Evolutionary conservation across 2,797 vertebrate species (phyloP), one percentile per base, ranked within the genome.

Genomic region (Yasuhikotakia modesta): DNA sequence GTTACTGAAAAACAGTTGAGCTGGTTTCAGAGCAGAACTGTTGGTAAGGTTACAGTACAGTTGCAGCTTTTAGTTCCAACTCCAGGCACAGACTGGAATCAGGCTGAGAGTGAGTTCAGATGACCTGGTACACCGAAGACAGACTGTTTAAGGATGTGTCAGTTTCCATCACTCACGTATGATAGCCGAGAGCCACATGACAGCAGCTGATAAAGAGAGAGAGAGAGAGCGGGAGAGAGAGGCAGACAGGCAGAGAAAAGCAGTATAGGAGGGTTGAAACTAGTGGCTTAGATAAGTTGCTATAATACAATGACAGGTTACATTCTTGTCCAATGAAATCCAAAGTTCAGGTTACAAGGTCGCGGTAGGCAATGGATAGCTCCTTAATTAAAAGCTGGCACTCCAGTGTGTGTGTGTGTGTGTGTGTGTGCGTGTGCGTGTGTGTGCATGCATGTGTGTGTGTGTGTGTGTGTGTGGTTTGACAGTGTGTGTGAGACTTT

Each of bases 361-460:
- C 53, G n/a, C 21, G 39, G 4, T 76, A 52, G 66, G 70, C 73
- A 77, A 79, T 79, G 35, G 48, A 79, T 79, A 63, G 22, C 70
- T 69, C 61, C 32, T 64, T 82, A 84, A 84, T 84, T 84, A 79
- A 84, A 81, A 81, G 45, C 52, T 78, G 63, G 24, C 32, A 35
- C 39, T 43, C 8, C 27, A 27, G 46, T 74, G 61, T 64, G 48
- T 39, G 10, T 65, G 58, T 32, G 58, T 61, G 58, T 17, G 57
- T 58, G 60, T 21, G 16, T 71, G 68, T 52, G 30, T 78, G 66
- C 53, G 57, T 72, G 60, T 17, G n/a, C 14, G 35, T n/a, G 45
- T 57, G 66, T 43, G 50, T n/a, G 78, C 73, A 45, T 30, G 65
- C 27, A n/a, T 80, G 65, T 66, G 73, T 35, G 22, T 22, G n/a